These are phyloP conservation scores for Drosophila macrospina DNA, from an alignment of 2,888 invertebrate genomes.

Conservation along the genomic window DNA sequence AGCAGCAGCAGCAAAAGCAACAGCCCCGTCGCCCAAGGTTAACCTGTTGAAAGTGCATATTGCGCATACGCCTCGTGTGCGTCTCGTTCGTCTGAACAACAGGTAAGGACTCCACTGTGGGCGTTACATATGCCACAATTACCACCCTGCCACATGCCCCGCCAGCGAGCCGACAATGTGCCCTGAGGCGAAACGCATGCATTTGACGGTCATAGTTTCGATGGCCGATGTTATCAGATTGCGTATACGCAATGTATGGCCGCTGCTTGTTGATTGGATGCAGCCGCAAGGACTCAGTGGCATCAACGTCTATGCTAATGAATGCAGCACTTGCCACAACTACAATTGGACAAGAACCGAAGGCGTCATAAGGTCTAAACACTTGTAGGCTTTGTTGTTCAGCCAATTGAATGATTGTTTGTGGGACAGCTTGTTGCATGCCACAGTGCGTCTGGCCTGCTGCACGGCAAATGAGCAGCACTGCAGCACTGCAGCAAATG, in stretches of 20 bases:
- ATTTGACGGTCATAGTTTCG: constrained; percentile 1
- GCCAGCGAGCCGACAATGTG: neutral
- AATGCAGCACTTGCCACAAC: neutral
- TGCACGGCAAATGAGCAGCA: no score
- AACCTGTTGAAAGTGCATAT: constrained; percentile 77
- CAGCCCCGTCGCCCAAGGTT: constrained; percentile 55
- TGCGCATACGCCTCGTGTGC: constrained; percentile 71
- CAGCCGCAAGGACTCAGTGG: constrained; percentile 1
- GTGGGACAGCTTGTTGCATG: no score
- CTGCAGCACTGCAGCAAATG: no score
- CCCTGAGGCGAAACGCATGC: neutral
- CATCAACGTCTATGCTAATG: neutral
- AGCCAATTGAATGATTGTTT: no score
- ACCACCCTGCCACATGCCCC: neutral
- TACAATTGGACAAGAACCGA: neutral
- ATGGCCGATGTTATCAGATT: constrained; percentile 2
- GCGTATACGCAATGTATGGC: constrained; percentile 20
- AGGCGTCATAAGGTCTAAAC: no score
- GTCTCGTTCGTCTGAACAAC: constrained; percentile 39
- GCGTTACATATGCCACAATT: neutral
- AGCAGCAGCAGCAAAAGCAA: constrained; percentile 6
- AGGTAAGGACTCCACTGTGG: constrained; percentile 24
- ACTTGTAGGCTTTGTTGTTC: no score
- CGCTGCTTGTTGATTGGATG: constrained; percentile 40
- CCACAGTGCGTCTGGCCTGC: no score